Base-by-base conservation (phyloP, 2,113 vertebrate species). In the Caretta caretta region DNA sequence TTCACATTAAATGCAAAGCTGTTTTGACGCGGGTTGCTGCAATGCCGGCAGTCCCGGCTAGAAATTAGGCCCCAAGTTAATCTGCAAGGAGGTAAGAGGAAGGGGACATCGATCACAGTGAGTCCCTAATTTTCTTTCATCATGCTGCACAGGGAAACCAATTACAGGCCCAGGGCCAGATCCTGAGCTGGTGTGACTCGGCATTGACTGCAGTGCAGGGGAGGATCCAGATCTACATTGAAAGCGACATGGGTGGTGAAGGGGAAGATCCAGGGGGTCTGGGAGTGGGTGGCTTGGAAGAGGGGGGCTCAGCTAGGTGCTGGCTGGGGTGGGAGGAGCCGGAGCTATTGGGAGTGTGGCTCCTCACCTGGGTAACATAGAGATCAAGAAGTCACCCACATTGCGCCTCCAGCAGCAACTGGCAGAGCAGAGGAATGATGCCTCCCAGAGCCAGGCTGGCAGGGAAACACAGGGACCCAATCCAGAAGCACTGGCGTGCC, bases 1-100 rank as follows among this genome's bases (percentile, higher is more conserved):
- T 79, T 96, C 88, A 95, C 82, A 84, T 59, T 80, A 93, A 96
- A 92, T 54, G 19, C 57, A 94, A 97, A 97, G 48, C 78, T 94
- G 59, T 86, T 96, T 69, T 81, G 69, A 83, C 42, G 94, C 65
- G 17, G 20, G 75, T 22, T 56, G 27, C 75, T 85, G 25, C 83
- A 72, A 84, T 42, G 89, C 13, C 53, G 3, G 38, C 42, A 16
- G 48, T 48, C 49, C 10, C 13, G 78, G 10, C 12, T 46, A 78
- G 78, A 76, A 89, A 35, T 19, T 20, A 86, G 49, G 84, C 5
- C 5, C 48, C 38, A 62, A 35, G 8, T 16, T 13, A 17, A 38
- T 92, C 84, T 80, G 38, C 16, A 27, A 1, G 81, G n/a, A 80
- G 29, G 90, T 14, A 46, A 76, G 38, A 20, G 38, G 24, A 46